Conservation (phyloP, 2,797 vertebrate genomes). For the Sebastolobus alascanus region DNA sequence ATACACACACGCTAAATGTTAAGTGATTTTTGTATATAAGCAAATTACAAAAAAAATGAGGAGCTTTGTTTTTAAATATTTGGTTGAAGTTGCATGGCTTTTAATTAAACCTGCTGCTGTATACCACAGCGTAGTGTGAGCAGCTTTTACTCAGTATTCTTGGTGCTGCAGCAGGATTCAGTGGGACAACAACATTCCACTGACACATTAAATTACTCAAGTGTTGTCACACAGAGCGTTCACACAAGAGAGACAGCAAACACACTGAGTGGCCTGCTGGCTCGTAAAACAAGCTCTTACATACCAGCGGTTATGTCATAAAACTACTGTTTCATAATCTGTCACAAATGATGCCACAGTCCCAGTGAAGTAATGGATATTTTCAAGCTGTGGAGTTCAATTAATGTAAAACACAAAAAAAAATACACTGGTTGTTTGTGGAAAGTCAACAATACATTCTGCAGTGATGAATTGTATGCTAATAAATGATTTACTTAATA, state of each 20-base stretch:
- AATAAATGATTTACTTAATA: not conserved
- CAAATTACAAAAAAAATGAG: too few relatives aligned
- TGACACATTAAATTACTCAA: constrained; percentile 50
- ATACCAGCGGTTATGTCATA: not conserved
- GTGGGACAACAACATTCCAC: constrained; percentile 55
- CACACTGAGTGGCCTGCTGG: not conserved
- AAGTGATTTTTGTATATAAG: not conserved
- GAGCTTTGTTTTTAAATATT: not conserved
- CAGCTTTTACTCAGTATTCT: not conserved
- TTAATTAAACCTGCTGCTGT: not conserved
- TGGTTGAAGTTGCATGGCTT: not conserved
- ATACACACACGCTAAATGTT: not conserved
- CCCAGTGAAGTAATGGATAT: not conserved
- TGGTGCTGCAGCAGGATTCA: constrained; percentile 15
- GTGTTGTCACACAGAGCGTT: constrained; percentile 20
- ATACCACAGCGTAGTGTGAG: not conserved
- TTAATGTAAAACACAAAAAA: not conserved
- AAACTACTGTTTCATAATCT: not conserved
- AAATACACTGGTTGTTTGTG: not conserved
- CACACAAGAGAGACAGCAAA: not conserved
- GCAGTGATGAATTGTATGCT: not conserved
- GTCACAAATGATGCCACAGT: not conserved
- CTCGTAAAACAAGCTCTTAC: not conserved
- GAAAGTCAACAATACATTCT: not conserved
- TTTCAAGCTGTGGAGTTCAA: not conserved